Conservation (phyloP, 2,888 invertebrate genomes). For the Tridacna crocea region DNA sequence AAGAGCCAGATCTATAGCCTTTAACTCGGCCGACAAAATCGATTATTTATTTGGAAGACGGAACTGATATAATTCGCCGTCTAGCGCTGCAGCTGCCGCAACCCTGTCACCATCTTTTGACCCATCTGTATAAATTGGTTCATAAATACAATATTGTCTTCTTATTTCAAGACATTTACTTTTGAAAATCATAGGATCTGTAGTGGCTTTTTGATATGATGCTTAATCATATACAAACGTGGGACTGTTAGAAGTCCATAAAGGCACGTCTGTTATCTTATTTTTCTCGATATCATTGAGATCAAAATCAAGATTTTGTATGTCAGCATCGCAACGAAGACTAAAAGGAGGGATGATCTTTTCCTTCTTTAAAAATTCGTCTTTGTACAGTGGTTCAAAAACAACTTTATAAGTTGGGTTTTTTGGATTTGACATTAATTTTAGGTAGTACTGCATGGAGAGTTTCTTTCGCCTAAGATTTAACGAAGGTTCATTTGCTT, state of each 20-base stretch:
- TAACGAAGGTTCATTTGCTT: constrained; percentile 39
- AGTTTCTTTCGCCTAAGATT: constrained; percentile 9
- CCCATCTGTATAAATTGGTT: constrained; percentile 40
- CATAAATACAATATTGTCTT: not conserved
- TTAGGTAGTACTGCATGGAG: constrained; percentile 26
- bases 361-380: constrained; percentile 3
- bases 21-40: constrained; percentile 32
- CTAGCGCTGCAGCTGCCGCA: constrained; percentile 18
- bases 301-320: constrained; percentile 12
- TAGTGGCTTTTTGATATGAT: constrained; percentile 15
- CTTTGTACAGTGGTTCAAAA: constrained; percentile 13
- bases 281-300: not conserved
- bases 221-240: constrained; percentile 14
- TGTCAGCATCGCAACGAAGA: constrained; percentile 8
- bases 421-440: constrained; percentile 8
- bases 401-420: constrained; percentile 19
- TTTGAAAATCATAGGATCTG: constrained; percentile 22
- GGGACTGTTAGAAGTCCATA: constrained; percentile 21
- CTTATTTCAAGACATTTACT: constrained; percentile 12
- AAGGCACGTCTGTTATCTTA: not conserved
- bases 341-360: constrained; percentile 21
- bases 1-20: constrained; percentile 29
- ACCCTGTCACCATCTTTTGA: constrained; percentile 31
- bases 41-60: constrained; percentile 31
- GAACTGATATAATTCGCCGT: not conserved